Conservation (phyloP, 2,797 vertebrate species). For the Rhinoraja longicauda region DNA sequence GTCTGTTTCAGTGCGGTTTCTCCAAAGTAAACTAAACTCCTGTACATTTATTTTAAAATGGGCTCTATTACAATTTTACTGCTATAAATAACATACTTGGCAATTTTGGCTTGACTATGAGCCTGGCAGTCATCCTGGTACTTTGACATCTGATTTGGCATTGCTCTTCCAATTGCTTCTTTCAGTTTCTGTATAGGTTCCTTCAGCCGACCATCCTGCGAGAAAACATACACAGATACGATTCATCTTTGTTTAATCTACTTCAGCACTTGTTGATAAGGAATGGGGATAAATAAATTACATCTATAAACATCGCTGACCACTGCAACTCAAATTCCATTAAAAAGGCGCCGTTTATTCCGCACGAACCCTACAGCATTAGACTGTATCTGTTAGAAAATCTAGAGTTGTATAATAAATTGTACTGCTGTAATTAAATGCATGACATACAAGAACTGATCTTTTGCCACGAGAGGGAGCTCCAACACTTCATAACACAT, state of each 20-base stretch:
- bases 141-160: slow-evolving; percentile 81
- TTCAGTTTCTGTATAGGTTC: slow-evolving; percentile 75
- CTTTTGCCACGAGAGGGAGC: neutral
- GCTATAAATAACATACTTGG: slow-evolving; percentile 63
- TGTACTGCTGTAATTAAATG: neutral
- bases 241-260: neutral
- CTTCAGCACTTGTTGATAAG: neutral
- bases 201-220: slow-evolving; percentile 66
- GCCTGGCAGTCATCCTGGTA: slow-evolving; percentile 74
- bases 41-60: neutral
- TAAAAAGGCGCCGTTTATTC: neutral
- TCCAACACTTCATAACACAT: neutral
- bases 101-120: slow-evolving; percentile 70
- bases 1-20: too few species aligned
- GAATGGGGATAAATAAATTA: neutral
- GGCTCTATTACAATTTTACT: neutral
- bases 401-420: neutral
- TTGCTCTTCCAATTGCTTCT: slow-evolving; percentile 72
- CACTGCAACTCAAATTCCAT: neutral
- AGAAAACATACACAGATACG: neutral
- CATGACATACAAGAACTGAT: neutral
- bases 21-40: neutral
- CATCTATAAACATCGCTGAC: neutral
- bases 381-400: neutral
- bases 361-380: neutral